phyloP scores from a whole-genome alignment of 1,140 invertebrate genomes.

The Archivesica marissinica region DNA sequence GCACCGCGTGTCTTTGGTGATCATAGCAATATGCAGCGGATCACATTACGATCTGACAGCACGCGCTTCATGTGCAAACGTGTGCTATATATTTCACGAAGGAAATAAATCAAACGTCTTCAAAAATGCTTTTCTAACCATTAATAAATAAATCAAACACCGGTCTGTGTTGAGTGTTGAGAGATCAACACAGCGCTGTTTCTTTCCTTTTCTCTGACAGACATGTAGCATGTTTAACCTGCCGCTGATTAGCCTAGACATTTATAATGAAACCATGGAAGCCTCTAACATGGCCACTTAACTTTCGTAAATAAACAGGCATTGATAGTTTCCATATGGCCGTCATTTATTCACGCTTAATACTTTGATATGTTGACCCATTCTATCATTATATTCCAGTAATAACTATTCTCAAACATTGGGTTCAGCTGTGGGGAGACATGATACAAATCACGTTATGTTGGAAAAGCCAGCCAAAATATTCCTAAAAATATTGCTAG shows the following conservation, averaged over 20 bases:
- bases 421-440: not conserved
- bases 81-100: too few relatives aligned
- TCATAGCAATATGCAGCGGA: too few relatives aligned
- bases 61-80: too few relatives aligned
- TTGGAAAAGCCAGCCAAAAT: slow-evolving; percentile 11
- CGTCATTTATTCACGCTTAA: not conserved
- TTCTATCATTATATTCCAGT: not conserved
- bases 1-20: too few relatives aligned
- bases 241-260: not conserved
- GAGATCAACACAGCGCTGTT: too few relatives aligned
- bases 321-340: not conserved
- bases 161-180: too few relatives aligned
- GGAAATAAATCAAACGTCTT: too few relatives aligned
- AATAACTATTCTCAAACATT: not conserved
- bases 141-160: too few relatives aligned
- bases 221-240: not conserved
- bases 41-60: too few relatives aligned
- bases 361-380: not conserved
- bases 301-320: not conserved
- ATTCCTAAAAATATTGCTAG: not conserved
- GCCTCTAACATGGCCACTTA: not conserved
- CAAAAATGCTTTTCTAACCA: too few relatives aligned
- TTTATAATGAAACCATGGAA: not conserved
- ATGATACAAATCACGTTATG: not conserved
- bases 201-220: too few relatives aligned